These are phyloP conservation scores for Colostygia pectinataria DNA, from an alignment of 2,888 invertebrate genomes.

Conservation along the genomic window DNA sequence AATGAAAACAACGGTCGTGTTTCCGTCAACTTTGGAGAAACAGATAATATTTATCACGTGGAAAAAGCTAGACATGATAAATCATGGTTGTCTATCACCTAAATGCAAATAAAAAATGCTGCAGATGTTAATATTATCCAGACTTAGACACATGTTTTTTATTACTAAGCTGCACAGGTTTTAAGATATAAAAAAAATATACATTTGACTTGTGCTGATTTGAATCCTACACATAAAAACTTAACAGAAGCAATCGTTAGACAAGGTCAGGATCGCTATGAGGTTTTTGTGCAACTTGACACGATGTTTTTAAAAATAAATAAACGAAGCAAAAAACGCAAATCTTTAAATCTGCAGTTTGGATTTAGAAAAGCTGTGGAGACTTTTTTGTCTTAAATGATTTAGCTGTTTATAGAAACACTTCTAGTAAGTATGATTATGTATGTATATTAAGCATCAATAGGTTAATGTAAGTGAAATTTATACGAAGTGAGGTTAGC, in stretches of 20 bases:
- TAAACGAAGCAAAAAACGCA: conserved; percentile 60
- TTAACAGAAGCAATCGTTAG: conserved; percentile 19
- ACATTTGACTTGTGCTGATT: conserved; percentile 14
- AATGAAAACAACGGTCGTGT: conserved; percentile 32
- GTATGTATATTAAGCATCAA: neutral
- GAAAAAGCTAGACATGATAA: neutral
- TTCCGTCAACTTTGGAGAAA: conserved; percentile 18
- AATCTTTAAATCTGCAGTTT: conserved; percentile 65
- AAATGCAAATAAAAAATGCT: neutral
- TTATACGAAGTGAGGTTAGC: neutral
- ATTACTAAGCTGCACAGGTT: no score
- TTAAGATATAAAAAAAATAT: conserved; percentile 1
- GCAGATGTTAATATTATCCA: neutral
- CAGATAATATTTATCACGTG: neutral
- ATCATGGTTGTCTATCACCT: no score
- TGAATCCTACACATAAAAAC: conserved; percentile 19
- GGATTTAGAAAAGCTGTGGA: conserved; percentile 44
- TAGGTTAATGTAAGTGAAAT: no score
- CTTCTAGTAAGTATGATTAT: neutral
- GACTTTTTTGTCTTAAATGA: conserved; percentile 20
- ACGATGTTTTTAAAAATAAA: conserved; percentile 64
- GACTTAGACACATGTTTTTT: no score
- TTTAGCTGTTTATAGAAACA: neutral
- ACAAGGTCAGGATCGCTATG: conserved; percentile 36
- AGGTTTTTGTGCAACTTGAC: conserved; percentile 61